phyloP scores from a whole-genome alignment of 2,113 vertebrate species.

The Myiagra hebetior region DNA sequence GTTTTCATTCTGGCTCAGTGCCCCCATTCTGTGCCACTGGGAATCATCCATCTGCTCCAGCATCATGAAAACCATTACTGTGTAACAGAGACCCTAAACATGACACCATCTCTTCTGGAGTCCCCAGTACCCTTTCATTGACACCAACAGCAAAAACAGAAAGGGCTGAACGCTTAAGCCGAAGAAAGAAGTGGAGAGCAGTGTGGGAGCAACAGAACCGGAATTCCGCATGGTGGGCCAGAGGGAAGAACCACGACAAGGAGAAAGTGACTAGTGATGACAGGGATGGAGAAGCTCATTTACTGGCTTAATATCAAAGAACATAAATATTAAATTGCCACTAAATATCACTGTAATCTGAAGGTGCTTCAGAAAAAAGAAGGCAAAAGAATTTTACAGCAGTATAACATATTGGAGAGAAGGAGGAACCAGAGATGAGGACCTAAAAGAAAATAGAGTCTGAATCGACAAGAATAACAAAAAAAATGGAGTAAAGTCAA shows the following conservation, averaged over 20 bases:
- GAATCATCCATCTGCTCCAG: background rate
- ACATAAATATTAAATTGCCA: background rate
- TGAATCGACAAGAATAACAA: background rate
- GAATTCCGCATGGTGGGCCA: accelerated
- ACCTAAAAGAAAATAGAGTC: background rate
- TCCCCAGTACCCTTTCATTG: background rate
- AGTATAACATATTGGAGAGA: background rate
- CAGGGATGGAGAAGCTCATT: background rate
- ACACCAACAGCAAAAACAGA: background rate
- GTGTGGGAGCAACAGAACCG: background rate
- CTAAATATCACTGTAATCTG: background rate
- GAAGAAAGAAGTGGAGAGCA: background rate
- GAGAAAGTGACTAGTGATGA: background rate
- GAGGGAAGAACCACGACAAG: background rate
- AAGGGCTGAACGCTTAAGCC: background rate
- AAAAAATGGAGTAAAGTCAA: background rate
- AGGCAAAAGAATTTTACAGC: background rate
- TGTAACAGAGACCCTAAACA: background rate
- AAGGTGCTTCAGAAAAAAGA: background rate
- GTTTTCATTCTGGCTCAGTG: background rate
- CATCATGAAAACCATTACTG: background rate
- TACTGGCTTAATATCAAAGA: background rate
- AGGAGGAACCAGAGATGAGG: background rate
- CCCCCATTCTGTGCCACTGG: background rate
- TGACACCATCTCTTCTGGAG: background rate